Evolutionary conservation across 2,888 invertebrate genomes (phyloP).

Genomic region (Drosophila picticornis): DNA sequence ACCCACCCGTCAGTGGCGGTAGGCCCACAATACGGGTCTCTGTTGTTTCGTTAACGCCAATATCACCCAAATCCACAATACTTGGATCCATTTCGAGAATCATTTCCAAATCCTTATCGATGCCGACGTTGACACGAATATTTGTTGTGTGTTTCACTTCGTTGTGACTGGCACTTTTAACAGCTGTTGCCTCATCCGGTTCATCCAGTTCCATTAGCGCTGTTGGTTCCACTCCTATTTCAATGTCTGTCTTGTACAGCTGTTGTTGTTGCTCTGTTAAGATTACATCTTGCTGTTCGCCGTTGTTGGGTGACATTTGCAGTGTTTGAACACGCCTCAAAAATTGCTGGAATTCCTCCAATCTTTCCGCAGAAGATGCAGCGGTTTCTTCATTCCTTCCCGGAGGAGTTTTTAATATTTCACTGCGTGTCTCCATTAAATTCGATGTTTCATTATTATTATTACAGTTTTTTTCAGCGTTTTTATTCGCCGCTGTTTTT

Average conservation of each 20-base stretch:
- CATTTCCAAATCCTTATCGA: constrained; percentile 88
- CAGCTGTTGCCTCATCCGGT: not conserved
- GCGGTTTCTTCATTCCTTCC: constrained; percentile 8
- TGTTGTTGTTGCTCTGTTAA: not conserved
- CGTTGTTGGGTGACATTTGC: constrained; percentile 65
- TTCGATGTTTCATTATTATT: constrained; percentile 3
- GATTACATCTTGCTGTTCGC: not conserved
- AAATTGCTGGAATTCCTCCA: constrained; percentile 79
- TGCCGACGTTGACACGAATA: constrained; percentile 86
- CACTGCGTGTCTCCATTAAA: not conserved
- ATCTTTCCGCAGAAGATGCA: constrained; percentile 35
- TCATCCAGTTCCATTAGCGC: constrained; percentile 65
- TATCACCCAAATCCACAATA: constrained; percentile 86
- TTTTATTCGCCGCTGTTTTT: constrained; percentile 30
- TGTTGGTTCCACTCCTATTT: constrained; percentile 78
- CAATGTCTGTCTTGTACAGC: constrained; percentile 45
- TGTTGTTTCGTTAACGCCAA: constrained; percentile 61
- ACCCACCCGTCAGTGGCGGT: constrained; percentile 84
- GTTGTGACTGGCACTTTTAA: not conserved
- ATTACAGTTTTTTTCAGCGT: constrained; percentile 6
- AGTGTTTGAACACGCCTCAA: constrained; percentile 74
- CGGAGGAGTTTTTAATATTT: not conserved
- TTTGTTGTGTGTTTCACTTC: constrained; percentile 64
- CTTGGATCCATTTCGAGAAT: constrained; percentile 88
- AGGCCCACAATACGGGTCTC: constrained; percentile 76